Evolutionary conservation across 2,113 vertebrate genomes (phyloP).

Genomic region (Onychostoma macrolepis): DNA sequence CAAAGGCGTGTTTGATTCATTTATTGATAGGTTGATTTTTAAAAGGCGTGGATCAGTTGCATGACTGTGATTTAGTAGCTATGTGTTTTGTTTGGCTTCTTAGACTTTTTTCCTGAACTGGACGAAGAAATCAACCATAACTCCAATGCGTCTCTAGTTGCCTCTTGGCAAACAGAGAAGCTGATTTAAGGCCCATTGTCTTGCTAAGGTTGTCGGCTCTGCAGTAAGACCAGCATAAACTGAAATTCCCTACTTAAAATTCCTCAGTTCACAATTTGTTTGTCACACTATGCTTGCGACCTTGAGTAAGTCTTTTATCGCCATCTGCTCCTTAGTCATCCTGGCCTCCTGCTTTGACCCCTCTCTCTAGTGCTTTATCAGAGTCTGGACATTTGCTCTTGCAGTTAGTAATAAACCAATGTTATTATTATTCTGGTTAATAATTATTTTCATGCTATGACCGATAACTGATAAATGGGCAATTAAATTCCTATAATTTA

Average conservation of each 20-base stretch:
- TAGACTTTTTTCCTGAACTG: background rate
- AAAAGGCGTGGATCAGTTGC: background rate
- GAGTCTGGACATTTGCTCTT: background rate
- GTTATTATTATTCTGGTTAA: background rate
- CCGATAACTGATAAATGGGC: background rate
- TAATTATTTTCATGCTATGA: background rate
- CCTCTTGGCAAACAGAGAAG: background rate
- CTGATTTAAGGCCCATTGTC: background rate
- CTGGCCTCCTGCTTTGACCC: slow-evolving; percentile 1
- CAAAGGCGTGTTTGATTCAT: background rate
- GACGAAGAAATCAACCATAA: background rate
- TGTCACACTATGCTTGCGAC: background rate
- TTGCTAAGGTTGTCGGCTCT: background rate
- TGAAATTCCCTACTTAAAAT: slow-evolving; percentile 25
- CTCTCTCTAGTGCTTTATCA: background rate
- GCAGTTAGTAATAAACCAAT: background rate
- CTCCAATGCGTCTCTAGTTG: background rate
- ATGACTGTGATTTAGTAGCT: background rate
- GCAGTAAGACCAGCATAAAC: background rate
- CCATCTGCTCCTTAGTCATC: slow-evolving; percentile 39
- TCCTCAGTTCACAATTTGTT: slow-evolving; percentile 9
- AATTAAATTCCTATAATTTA: background rate
- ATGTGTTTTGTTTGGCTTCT: background rate
- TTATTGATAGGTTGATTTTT: background rate
- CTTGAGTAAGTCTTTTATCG: background rate